phyloP scores from a whole-genome alignment of 2,888 invertebrate species.

The Eumacrocentrus americanus region DNA sequence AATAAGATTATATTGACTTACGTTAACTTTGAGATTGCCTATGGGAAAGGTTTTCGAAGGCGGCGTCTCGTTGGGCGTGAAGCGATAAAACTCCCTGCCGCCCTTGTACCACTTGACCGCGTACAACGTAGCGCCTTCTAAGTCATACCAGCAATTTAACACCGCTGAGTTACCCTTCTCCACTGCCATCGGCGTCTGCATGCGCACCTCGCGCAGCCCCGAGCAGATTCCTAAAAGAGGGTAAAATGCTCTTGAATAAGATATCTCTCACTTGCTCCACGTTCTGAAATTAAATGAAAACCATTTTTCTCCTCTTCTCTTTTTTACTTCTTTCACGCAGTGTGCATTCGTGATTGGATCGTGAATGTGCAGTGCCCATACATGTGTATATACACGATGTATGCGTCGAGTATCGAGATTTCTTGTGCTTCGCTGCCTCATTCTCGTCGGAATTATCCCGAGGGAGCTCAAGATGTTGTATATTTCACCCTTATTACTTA shows the following conservation, averaged over 20 bases:
- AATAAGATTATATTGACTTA: conserved; percentile 39
- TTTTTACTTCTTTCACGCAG: conserved; percentile 4
- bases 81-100: conserved; percentile 58
- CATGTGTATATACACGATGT: too few species aligned
- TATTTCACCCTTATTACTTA: too few species aligned
- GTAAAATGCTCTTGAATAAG: conserved; percentile 22
- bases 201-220: conserved; percentile 55
- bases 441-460: too few species aligned
- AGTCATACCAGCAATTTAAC: conserved; percentile 57
- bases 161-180: conserved; percentile 55
- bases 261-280: conserved; percentile 7
- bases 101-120: conserved; percentile 60
- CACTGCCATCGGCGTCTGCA: conserved; percentile 58
- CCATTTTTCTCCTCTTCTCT: conserved; percentile 9
- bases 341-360: too few species aligned
- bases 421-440: too few species aligned
- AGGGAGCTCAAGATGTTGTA: too few species aligned
- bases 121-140: conserved; percentile 56
- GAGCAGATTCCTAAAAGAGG: conserved; percentile 52
- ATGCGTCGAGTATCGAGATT: too few species aligned
- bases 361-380: too few species aligned
- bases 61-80: conserved; percentile 55
- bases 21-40: conserved; percentile 55
- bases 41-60: conserved; percentile 55
- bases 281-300: conserved; percentile 21